Base-by-base conservation (phyloP, 2,888 invertebrate genomes). In the Lymantria dispar region DNA sequence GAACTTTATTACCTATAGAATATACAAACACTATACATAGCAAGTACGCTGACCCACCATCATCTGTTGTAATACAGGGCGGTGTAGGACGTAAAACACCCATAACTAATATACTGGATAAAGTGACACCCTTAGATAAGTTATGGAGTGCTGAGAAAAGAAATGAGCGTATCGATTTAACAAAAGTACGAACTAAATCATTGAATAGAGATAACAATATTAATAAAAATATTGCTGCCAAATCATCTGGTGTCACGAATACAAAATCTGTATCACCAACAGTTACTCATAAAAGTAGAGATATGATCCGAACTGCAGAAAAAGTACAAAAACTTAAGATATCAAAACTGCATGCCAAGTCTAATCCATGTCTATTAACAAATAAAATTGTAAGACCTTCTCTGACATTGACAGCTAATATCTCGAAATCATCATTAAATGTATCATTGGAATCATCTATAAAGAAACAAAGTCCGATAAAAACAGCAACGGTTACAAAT, bases 41-140 rank as follows among this genome's bases (percentile, higher is more conserved):
- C 52, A 87, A 77, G 68, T 78, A 76, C 60, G 73, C 76, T 13
- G 77, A 78, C 48, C 60, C 73, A 14, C 71, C 73, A 49, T 56
- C 76, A 33, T 87, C 87, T 39, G 74, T 89, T 5, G 58, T 84
- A 1, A 87, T 92, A 51, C 87, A 91, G 76, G 91, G 90, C 13
- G 92, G 92, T 15, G 92, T 80, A 43, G 92, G 92, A 22, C 78
- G 91, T 66, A 83, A 80, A 70, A 92, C 92, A 8, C 92, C 92
- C 8, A 91, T 92, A 53, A 76, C 92, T 8, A 91, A 85, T 62
- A 91, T 91, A 63, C 72, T 92, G 50, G 92, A 92, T 52, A 89
- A 87, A 78, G 85, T 90, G 0, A 91, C 91, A 22, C 78, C 93
- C 2, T 85, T 93, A 65, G 94, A 94, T 70, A 92, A 94, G 63